phyloP scores from a whole-genome alignment of 2,797 vertebrate genomes.

The Hydrophis major region DNA sequence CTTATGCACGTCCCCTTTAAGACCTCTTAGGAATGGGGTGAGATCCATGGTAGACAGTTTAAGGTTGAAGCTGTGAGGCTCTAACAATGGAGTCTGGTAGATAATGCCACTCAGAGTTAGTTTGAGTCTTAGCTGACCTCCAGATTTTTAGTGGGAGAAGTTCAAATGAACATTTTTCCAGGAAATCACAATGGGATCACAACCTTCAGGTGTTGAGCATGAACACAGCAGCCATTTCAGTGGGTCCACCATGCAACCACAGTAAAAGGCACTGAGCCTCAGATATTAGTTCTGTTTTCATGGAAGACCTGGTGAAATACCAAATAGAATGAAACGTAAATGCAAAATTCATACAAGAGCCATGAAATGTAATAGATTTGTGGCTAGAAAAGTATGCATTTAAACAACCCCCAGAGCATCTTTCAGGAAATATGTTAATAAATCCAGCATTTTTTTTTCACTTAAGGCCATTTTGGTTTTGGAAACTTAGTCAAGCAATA shows the following conservation, averaged over 20 bases:
- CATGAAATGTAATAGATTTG: neutral
- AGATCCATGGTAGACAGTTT: too few species aligned
- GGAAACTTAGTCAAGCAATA: constrained; percentile 40
- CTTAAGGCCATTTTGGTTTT: constrained; percentile 9
- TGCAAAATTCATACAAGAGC: neutral
- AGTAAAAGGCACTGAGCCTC: neutral
- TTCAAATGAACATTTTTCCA: neutral
- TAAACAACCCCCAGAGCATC: neutral
- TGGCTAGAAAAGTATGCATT: neutral
- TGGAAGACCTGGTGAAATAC: neutral
- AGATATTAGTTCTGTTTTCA: neutral
- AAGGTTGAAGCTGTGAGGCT: too few species aligned
- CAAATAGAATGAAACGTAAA: neutral
- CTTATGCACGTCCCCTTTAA: too few species aligned
- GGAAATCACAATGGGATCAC: neutral
- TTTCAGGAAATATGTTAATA: neutral
- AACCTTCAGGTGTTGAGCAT: neutral
- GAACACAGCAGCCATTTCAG: neutral
- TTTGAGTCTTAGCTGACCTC: neutral
- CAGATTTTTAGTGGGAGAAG: neutral
- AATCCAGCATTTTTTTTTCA: constrained; percentile 25
- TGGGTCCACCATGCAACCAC: neutral
- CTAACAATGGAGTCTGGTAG: too few species aligned
- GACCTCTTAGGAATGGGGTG: too few species aligned
- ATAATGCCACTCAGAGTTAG: too few species aligned